A percentile compares a stretch with the other conserved stretches of the same genome.
phyloP scores from a whole-genome alignment of 2,888 invertebrate genomes.

The Tortrix viridana region DNA sequence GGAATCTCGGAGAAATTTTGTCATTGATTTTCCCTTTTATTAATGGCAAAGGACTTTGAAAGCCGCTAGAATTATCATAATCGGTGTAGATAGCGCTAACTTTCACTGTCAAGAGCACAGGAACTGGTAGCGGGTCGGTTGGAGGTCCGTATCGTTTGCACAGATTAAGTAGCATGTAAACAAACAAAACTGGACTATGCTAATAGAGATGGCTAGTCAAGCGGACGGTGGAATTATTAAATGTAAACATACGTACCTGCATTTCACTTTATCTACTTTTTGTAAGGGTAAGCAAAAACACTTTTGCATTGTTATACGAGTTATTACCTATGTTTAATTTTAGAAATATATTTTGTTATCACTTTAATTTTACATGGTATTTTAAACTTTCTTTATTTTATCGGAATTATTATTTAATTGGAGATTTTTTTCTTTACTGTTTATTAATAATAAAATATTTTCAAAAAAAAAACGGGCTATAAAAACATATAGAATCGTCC shows the following conservation, averaged over 20 bases:
- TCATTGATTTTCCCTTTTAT: conserved; percentile 32
- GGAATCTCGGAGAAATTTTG: conserved; percentile 24
- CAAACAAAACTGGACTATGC: conserved; percentile 18
- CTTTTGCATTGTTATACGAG: too few relatives aligned
- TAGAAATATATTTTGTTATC: too few relatives aligned
- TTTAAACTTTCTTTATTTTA: too few relatives aligned
- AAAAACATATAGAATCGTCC: too few relatives aligned
- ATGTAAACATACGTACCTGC: neutral
- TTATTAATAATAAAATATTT: too few relatives aligned
- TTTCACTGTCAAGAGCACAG: conserved; percentile 42
- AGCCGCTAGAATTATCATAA: conserved; percentile 34
- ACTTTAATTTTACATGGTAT: too few relatives aligned
- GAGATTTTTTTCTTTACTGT: too few relatives aligned
- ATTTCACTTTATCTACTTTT: neutral
- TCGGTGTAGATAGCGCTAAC: conserved; percentile 29
- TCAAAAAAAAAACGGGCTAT: too few relatives aligned
- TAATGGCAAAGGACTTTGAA: conserved; percentile 35
- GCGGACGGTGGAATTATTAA: neutral
- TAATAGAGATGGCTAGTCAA: conserved; percentile 17
- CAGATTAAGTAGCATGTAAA: conserved; percentile 25
- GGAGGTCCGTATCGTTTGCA: conserved; percentile 22
- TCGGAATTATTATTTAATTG: too few relatives aligned
- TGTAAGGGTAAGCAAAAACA: too few relatives aligned
- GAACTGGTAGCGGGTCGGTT: conserved; percentile 15
- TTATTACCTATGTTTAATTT: too few relatives aligned